Percentiles rank a stretch among this genome's conserved stretches.
Conservation (phyloP, 2,888 invertebrate species). For the Spialia ferax region DNA sequence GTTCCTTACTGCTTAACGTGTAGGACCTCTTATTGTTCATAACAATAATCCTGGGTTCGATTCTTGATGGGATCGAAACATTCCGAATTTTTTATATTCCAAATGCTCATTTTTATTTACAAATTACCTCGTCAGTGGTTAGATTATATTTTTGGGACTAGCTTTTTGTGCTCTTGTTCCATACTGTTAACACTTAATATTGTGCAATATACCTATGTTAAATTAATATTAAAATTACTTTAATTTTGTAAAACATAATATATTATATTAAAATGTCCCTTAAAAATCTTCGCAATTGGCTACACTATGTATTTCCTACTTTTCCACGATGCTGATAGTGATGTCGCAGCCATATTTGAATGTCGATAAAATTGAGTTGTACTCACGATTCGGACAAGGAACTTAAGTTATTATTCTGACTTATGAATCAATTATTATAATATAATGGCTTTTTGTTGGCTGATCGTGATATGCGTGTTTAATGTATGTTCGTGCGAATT, state of each 20-base stretch:
- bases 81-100: no score
- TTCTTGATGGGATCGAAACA: no score
- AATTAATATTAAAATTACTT: no score
- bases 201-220: neutral
- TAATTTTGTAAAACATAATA: neutral
- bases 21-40: no score
- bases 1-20: no score
- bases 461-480: conserved; percentile 20
- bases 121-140: no score
- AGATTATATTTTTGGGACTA: no score
- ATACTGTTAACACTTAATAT: no score
- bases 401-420: conserved; percentile 20
- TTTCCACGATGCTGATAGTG: conserved; percentile 27
- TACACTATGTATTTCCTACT: conserved; percentile 39
- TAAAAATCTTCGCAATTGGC: neutral
- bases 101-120: no score
- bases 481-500: conserved; percentile 11
- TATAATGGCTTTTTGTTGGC: neutral
- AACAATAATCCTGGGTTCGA: no score
- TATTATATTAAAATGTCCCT: neutral
- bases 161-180: no score
- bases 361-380: conserved; percentile 38
- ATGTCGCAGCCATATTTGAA: conserved; percentile 34
- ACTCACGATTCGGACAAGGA: conserved; percentile 30
- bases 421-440: conserved; percentile 37